Conservation (phyloP, 2,888 invertebrate genomes). For the Pachydiplax longipennis region DNA sequence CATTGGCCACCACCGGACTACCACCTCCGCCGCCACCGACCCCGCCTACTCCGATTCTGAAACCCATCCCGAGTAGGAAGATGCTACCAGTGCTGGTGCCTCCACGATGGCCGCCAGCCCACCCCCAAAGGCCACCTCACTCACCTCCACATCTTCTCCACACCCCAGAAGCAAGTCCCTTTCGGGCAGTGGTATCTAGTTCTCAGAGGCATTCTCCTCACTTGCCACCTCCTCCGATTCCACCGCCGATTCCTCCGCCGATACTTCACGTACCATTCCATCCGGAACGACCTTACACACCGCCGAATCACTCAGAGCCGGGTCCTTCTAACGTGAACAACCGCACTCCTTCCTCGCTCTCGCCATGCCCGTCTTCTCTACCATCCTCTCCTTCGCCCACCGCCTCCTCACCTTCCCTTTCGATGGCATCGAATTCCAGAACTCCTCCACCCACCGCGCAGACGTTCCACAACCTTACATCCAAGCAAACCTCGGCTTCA, state of each 20-base stretch:
- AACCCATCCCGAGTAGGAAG: conserved; percentile 66
- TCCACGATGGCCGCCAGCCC: conserved; percentile 56
- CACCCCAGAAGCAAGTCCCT: conserved; percentile 17
- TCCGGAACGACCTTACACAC: conserved; percentile 51
- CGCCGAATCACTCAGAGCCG: conserved; percentile 47
- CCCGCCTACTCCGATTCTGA: conserved; percentile 58
- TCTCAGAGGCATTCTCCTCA: conserved; percentile 29
- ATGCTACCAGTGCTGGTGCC: conserved; percentile 51
- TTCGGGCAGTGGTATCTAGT: conserved; percentile 1
- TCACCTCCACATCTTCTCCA: conserved; percentile 53
- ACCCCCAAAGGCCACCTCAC: conserved; percentile 55
- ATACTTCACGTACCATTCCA: conserved; percentile 54
- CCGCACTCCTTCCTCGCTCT: conserved; percentile 38
- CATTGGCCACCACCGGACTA: conserved; percentile 58
- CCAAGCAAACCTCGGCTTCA: neutral
- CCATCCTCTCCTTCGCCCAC: conserved; percentile 45
- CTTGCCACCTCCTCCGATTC: conserved; percentile 49
- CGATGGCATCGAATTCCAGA: conserved; percentile 13
- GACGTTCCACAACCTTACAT: neutral
- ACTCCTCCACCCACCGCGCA: neutral
- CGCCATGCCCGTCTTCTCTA: conserved; percentile 21
- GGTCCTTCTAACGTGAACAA: conserved; percentile 47
- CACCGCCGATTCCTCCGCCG: conserved; percentile 51
- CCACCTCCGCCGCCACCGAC: conserved; percentile 48
- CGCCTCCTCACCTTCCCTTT: conserved; percentile 47